phyloP scores from a whole-genome alignment of 1,140 invertebrate species.

The Philaenus spumarius region DNA sequence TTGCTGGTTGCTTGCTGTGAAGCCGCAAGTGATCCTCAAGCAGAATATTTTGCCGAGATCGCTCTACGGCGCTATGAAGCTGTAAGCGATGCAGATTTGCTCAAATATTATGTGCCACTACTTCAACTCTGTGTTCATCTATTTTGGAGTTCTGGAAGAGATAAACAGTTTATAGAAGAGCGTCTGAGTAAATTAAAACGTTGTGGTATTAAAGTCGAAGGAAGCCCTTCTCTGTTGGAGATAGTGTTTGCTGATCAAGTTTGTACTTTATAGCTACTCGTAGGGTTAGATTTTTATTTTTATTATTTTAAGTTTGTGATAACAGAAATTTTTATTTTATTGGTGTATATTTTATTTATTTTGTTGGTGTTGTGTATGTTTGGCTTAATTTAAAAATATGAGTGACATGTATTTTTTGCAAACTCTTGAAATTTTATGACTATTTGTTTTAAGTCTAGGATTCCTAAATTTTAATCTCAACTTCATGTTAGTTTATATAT shows the following conservation, averaged over 20 bases:
- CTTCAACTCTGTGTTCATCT: constrained; percentile 58
- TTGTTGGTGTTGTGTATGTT: too few relatives aligned
- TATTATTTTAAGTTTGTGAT: too few relatives aligned
- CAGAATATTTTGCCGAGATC: constrained; percentile 60
- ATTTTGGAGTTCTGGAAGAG: constrained; percentile 55
- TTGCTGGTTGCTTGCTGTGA: constrained; percentile 56
- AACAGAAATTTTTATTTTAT: too few relatives aligned
- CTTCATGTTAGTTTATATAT: too few relatives aligned
- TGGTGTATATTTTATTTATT: too few relatives aligned
- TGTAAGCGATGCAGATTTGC: constrained; percentile 55
- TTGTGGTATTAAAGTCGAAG: constrained; percentile 52
- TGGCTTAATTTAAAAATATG: too few relatives aligned
- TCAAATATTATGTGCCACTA: constrained; percentile 60
- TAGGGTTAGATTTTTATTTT: too few relatives aligned
- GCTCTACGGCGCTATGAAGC: constrained; percentile 45
- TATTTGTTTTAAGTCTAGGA: too few relatives aligned
- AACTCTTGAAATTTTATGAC: too few relatives aligned
- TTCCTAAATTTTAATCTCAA: too few relatives aligned
- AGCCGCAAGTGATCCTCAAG: constrained; percentile 45
- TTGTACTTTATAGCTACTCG: too few relatives aligned
- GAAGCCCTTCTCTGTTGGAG: constrained; percentile 48
- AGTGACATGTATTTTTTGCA: too few relatives aligned
- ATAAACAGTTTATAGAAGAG: constrained; percentile 51
- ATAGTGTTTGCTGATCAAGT: background rate
- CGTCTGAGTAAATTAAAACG: constrained; percentile 50